These are phyloP conservation scores for Symphodus melops DNA, from an alignment of 2,113 vertebrate genomes.

Conservation along the genomic window DNA sequence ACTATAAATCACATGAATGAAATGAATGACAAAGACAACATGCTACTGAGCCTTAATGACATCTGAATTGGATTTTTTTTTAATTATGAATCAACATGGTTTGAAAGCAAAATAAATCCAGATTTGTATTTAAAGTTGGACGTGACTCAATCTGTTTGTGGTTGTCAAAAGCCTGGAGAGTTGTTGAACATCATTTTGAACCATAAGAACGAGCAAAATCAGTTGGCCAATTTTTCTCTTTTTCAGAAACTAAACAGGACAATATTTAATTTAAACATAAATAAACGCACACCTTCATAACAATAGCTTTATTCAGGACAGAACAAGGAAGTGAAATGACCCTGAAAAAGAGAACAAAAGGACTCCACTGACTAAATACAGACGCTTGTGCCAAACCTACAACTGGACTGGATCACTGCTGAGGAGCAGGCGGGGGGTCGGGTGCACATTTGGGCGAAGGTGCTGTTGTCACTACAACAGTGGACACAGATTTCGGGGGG, in stretches of 20 bases:
- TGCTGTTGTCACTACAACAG: constrained; percentile 93
- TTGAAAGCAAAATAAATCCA: background rate
- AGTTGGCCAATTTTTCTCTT: background rate
- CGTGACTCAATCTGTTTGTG: background rate
- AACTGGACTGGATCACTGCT: constrained; percentile 50
- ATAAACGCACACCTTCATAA: background rate
- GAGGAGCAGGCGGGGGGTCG: constrained; percentile 84
- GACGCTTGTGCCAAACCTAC: background rate
- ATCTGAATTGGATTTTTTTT: background rate
- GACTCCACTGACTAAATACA: background rate
- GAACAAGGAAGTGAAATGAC: background rate
- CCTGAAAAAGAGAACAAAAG: background rate
- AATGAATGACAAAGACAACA: background rate
- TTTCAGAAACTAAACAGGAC: background rate
- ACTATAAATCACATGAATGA: constrained; percentile 2
- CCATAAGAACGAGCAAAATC: background rate
- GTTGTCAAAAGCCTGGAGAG: background rate
- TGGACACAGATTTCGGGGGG: constrained; percentile 92
- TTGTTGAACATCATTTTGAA: background rate
- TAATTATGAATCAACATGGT: background rate
- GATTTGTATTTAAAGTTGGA: background rate
- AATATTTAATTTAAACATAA: background rate
- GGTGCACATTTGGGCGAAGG: constrained; percentile 90
- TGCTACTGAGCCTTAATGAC: background rate
- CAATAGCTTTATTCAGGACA: background rate